Evolutionary conservation across 2,113 vertebrate species (phyloP).

Genomic region (Upupa epops): DNA sequence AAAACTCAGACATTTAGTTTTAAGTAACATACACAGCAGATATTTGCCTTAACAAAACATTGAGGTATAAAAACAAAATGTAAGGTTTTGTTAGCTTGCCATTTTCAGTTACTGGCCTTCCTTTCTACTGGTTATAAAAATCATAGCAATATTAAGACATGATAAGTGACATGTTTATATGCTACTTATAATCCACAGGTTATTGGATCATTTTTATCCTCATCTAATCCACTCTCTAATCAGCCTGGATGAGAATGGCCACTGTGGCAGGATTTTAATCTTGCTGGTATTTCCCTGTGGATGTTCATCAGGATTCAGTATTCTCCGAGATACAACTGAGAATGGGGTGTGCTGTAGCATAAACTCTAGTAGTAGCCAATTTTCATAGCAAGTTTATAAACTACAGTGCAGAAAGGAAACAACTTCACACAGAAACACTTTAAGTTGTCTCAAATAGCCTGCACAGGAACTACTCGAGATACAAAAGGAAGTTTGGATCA

Average conservation of each 20-base stretch:
- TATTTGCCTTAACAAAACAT: neutral
- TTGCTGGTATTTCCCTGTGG: neutral
- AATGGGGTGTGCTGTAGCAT: neutral
- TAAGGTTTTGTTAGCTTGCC: accelerated
- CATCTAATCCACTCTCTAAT: neutral
- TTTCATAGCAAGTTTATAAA: neutral
- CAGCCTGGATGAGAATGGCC: neutral
- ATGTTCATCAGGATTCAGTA: neutral
- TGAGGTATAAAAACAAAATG: neutral
- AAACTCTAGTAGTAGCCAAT: neutral
- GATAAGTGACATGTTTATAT: neutral
- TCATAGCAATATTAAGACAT: neutral
- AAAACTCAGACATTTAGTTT: neutral
- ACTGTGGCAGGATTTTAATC: neutral
- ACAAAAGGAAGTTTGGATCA: neutral
- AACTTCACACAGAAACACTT: neutral
- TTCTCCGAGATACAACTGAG: neutral
- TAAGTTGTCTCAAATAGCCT: neutral
- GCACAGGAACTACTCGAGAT: neutral
- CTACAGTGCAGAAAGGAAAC: neutral
- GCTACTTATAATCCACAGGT: neutral
- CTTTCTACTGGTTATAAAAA: neutral
- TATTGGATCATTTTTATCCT: neutral
- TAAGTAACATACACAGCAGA: neutral
- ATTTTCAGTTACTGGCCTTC: neutral